These are phyloP conservation scores for Ceratitis capitata DNA, from an alignment of 1,140 invertebrate genomes.

Conservation along the genomic window DNA sequence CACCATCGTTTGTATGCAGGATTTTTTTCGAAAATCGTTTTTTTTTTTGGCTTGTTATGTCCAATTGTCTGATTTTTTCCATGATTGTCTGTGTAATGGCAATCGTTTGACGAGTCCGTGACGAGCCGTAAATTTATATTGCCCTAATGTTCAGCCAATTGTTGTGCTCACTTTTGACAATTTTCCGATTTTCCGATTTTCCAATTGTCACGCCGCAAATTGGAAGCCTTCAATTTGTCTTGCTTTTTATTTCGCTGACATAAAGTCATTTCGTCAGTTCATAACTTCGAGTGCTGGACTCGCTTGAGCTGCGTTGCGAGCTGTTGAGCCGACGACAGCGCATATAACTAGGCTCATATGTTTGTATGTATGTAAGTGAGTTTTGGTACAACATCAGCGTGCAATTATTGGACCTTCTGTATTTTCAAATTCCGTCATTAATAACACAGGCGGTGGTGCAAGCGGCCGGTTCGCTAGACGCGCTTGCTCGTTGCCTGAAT, in stretches of 20 bases:
- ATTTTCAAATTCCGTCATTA: constrained; percentile 66
- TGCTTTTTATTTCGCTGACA: constrained; percentile 1
- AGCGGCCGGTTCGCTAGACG: neutral
- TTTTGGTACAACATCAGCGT: constrained; percentile 56
- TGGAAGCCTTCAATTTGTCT: constrained; percentile 33
- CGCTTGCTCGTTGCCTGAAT: neutral
- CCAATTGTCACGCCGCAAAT: neutral
- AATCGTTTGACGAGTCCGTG: neutral
- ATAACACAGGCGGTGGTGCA: constrained; percentile 62
- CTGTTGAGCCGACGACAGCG: neutral
- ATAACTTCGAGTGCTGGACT: neutral
- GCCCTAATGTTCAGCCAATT: constrained; percentile 12
- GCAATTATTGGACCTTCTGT: constrained; percentile 66
- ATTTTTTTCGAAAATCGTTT: constrained; percentile 1
- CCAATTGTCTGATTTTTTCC: neutral
- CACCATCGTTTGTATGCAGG: neutral
- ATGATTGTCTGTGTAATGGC: neutral
- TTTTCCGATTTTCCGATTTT: neutral
- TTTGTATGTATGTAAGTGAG: neutral
- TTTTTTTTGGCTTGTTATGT: neutral
- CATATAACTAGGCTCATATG: no score
- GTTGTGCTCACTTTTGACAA: neutral
- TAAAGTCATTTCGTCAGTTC: neutral
- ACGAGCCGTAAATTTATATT: neutral
- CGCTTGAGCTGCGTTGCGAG: neutral